Conservation (phyloP, 2,797 vertebrate genomes). For the Antennarius maculatus region DNA sequence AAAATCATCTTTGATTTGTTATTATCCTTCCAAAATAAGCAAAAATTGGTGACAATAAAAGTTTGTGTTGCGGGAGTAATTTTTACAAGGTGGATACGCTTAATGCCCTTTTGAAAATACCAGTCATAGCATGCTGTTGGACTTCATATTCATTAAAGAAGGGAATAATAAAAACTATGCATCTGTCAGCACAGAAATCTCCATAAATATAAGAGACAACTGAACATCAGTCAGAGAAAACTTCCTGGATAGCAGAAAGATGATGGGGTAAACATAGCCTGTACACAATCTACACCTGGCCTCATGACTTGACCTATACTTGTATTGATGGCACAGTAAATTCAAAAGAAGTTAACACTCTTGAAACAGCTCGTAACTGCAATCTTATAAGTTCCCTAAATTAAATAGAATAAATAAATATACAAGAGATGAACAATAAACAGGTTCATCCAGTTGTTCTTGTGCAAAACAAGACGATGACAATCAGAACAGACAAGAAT, state of each 20-base stretch:
- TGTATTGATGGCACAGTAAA: slow-evolving; percentile 71
- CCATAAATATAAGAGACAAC: slow-evolving; percentile 82
- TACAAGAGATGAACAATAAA: slow-evolving; percentile 35
- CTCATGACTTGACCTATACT: slow-evolving; percentile 43
- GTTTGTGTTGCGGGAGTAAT: slow-evolving; percentile 33
- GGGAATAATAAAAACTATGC: slow-evolving; percentile 73
- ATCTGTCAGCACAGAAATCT: slow-evolving; percentile 81
- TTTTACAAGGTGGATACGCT: slow-evolving; percentile 55
- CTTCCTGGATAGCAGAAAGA: slow-evolving; percentile 79
- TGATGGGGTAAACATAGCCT: slow-evolving; percentile 62
- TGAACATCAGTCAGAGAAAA: slow-evolving; percentile 83
- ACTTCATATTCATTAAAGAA: slow-evolving; percentile 72
- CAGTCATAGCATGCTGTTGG: slow-evolving; percentile 62
- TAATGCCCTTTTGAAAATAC: slow-evolving; percentile 66
- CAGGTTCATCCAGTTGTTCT: slow-evolving; percentile 33
- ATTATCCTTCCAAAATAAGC: slow-evolving; percentile 39
- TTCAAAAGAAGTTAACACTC: slow-evolving; percentile 67
- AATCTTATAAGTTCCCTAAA: slow-evolving; percentile 23
- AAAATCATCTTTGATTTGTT: slow-evolving; percentile 21
- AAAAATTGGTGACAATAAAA: slow-evolving; percentile 37
- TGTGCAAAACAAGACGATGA: slow-evolving; percentile 47
- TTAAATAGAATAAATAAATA: slow-evolving; percentile 65
- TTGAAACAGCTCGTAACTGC: slow-evolving; percentile 41
- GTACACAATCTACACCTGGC: slow-evolving; percentile 73
- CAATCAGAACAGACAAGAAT: slow-evolving; percentile 22